phyloP scores from a whole-genome alignment of 2,888 invertebrate species.

The Polietes domitor region DNA sequence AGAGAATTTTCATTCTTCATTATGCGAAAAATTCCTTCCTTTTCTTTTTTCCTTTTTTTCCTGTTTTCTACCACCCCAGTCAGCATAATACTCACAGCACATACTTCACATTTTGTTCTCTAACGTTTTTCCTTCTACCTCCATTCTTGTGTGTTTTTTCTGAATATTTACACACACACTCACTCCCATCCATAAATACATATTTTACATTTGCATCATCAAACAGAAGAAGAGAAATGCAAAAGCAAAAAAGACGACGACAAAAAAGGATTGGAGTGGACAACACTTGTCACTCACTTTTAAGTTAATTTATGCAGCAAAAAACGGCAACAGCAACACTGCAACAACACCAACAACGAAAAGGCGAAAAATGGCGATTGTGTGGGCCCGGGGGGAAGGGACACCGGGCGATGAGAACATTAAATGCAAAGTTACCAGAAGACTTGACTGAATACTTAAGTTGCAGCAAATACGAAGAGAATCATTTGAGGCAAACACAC shows the following conservation, averaged over 20 bases:
- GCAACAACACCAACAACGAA: slow-evolving; percentile 2
- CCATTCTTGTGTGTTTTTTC: not conserved
- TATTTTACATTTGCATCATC: not conserved
- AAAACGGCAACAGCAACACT: slow-evolving; percentile 9
- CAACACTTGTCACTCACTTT: slow-evolving; percentile 41
- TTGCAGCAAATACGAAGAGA: not conserved
- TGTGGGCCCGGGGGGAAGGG: not conserved
- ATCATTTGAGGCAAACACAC: not conserved
- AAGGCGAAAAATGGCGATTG: not conserved
- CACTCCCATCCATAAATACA: no score
- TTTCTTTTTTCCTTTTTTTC: not conserved
- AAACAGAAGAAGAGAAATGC: not conserved
- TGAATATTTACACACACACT: not conserved
- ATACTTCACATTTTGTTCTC: slow-evolving; percentile 18
- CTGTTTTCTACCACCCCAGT: not conserved
- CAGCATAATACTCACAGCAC: slow-evolving; percentile 10
- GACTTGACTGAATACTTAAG: slow-evolving; percentile 29
- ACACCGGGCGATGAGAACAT: not conserved
- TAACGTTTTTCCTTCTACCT: slow-evolving; percentile 10
- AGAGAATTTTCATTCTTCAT: slow-evolving; percentile 12
- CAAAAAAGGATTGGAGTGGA: slow-evolving; percentile 24
- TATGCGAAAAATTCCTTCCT: slow-evolving; percentile 24
- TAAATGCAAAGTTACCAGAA: slow-evolving; percentile 11
- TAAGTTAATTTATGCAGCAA: slow-evolving; percentile 51
- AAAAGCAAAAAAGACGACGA: not conserved